Evolutionary conservation across 2,888 invertebrate genomes (phyloP), one percentile per base, ranked within the genome.

Genomic region (Dromius quadrimaculatus): DNA sequence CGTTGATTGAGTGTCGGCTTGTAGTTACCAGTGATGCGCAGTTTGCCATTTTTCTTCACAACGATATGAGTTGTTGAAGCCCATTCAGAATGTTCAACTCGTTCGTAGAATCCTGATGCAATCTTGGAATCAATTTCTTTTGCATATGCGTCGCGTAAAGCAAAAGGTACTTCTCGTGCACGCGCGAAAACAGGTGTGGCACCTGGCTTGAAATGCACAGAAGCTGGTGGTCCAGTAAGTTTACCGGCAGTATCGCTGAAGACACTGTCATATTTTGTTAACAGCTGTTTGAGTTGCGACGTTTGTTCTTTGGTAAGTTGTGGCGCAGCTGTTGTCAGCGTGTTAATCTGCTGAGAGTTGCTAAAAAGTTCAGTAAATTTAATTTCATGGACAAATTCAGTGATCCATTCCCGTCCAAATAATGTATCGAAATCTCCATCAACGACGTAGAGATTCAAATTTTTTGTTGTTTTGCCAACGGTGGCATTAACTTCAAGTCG

Each of bases 141-240:
- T n/a, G n/a, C n/a, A n/a, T n/a, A n/a, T n/a, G n/a, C n/a, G n/a
- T n/a, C n/a, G n/a, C n/a, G n/a, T n/a, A 74, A 71, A 2, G 71
- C 71, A n/a, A 68, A 41, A 8, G 73, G 72, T 17, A 74, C 70
- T 6, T 68, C 57, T 11, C 71, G 15, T 5, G 47, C 68, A 59
- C 59, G 59, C 0, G 75, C 15, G 71, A 77, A 77, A 34, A 71
- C 75, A 6, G 76, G 76, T 17, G 70, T 73, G 4, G 73, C 74
- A 8, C 65, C 73, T 15, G 73, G 71, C 65, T 75, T 76, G 13
- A 75, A 57, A 19, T 77, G 74, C 43, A 76, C 71, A 23, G 65
- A 63, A 3, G 74, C 74, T n/a, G 74, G 74, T 1, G 72, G 71
- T 8, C 76, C 74, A 8, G 47, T 71, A 47, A 73, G 72, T 43